Evolutionary conservation across 2,888 invertebrate species (phyloP), one percentile per base, ranked within the genome.

Genomic region (Pyrrhopygopsis socrates): DNA sequence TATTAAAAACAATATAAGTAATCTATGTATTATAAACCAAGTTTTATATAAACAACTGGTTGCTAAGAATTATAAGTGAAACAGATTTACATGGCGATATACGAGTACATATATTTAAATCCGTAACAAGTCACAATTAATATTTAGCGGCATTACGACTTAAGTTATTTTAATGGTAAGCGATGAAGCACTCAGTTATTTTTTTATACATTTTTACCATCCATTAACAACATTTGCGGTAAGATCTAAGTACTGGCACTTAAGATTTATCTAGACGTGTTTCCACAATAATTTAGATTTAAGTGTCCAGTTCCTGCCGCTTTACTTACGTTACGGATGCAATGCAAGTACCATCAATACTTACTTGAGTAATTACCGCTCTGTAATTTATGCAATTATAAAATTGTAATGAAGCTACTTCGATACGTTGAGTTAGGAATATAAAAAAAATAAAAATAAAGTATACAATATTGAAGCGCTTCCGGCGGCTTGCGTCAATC

Each of bases 151-250:
- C 18, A 2, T 34, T 30, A 41, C 22, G 65, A 30, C 45, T n/a
- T 27, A 22, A 79, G 79, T 30, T 70, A 79, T 71, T 79, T 79
- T 70, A 80, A 87, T 78, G 38, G 77, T 68, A 58, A 20, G 22
- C 15, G 29, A 67, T 68, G 54, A 77, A 77, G 63, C 73, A 74
- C 74, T 68, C 38, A 67, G 18, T 68, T 24, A 79, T 41, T 79
- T 79, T n/a, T 79, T 79, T 79, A 79, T 80, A 70, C 76, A 84
- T 73, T 76, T 86, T 70, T 76, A 63, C 30, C 75, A 78, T 89
- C 93, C 92, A 93, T 91, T 91, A 92, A 81, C 86, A 60, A 83
- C 92, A 89, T 87, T 88, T 58, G 85, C 94, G 93, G 93, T 83
- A 79, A 91, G 88, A 88, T 92, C 93, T 90, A 86, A 91, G 84